These are phyloP conservation scores for Amiota communis DNA, from an alignment of 2,888 invertebrate species.

Conservation along the genomic window DNA sequence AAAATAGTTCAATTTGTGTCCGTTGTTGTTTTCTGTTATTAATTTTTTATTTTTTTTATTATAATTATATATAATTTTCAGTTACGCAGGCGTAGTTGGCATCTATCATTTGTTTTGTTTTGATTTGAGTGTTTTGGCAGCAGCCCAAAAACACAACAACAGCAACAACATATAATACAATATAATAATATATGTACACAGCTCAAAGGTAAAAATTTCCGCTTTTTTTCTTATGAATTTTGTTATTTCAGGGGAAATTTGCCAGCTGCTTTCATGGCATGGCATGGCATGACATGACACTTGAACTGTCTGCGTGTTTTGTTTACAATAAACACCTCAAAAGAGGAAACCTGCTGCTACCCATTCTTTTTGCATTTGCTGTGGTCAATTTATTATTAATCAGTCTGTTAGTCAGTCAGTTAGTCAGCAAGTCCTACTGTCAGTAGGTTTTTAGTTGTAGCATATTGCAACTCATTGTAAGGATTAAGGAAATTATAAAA, in stretches of 20 bases:
- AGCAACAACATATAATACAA: neutral
- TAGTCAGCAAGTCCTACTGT: slow-evolving; percentile 22
- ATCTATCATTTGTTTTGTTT: slow-evolving; percentile 22
- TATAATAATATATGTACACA: slow-evolving; percentile 1
- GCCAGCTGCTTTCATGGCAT: neutral
- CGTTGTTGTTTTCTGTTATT: neutral
- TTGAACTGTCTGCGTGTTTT: neutral
- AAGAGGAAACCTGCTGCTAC: neutral
- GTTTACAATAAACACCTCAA: neutral
- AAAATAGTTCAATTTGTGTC: slow-evolving; percentile 13
- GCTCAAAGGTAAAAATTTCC: slow-evolving; percentile 51
- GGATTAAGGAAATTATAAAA: neutral
- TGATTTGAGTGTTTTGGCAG: slow-evolving; percentile 21
- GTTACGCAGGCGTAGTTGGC: slow-evolving; percentile 18
- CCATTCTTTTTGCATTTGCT: slow-evolving; percentile 13
- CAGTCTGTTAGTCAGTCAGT: slow-evolving; percentile 27
- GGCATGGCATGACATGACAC: slow-evolving; percentile 33
- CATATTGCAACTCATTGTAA: neutral
- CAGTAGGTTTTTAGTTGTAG: slow-evolving; percentile 31
- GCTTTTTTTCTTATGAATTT: slow-evolving; percentile 35
- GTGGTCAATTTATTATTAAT: slow-evolving; percentile 29
- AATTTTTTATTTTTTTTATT: slow-evolving; percentile 21
- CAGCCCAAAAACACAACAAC: slow-evolving; percentile 27
- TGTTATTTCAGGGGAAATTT: neutral
- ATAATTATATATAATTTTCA: slow-evolving; percentile 2